Evolutionary conservation across 2,113 vertebrate species (phyloP).

Genomic region (Nipponia nippon): DNA sequence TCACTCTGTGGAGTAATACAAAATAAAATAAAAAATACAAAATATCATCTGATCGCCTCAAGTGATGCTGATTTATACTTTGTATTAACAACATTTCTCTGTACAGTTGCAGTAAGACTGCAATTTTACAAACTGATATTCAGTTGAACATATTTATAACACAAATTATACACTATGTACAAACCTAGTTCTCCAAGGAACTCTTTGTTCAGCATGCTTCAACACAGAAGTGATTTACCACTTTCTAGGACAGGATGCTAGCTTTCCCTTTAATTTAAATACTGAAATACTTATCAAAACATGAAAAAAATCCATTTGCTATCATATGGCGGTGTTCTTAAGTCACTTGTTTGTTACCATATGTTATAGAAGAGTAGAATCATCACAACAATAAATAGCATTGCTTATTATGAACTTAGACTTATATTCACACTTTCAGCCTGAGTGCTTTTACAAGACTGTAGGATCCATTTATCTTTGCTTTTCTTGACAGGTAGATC

Average conservation of each 20-base stretch:
- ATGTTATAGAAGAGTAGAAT: neutral
- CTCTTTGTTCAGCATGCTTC: neutral
- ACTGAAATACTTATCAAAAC: neutral
- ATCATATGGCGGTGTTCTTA: neutral
- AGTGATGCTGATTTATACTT: neutral
- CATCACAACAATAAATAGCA: conserved; percentile 22
- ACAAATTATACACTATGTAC: conserved; percentile 59
- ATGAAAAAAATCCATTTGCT: neutral
- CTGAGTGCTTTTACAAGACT: conserved; percentile 72
- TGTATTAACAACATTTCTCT: neutral
- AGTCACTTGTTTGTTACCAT: neutral
- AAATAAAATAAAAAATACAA: too few species aligned
- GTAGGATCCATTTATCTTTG: conserved; percentile 77
- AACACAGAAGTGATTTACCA: neutral
- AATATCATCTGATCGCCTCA: neutral
- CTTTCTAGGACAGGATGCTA: neutral
- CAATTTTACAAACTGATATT: conserved; percentile 4
- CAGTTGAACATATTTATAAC: conserved; percentile 21
- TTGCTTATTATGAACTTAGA: neutral
- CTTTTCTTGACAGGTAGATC: conserved; percentile 71
- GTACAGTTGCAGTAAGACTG: neutral
- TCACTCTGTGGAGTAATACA: neutral
- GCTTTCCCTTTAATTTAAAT: conserved; percentile 3
- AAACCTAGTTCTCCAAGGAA: conserved; percentile 4
- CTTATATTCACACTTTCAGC: conserved; percentile 58